Percentiles rank a stretch among this genome's conserved stretches.
Conservation (phyloP, 2,113 vertebrate species). For the Sitta europaea region DNA sequence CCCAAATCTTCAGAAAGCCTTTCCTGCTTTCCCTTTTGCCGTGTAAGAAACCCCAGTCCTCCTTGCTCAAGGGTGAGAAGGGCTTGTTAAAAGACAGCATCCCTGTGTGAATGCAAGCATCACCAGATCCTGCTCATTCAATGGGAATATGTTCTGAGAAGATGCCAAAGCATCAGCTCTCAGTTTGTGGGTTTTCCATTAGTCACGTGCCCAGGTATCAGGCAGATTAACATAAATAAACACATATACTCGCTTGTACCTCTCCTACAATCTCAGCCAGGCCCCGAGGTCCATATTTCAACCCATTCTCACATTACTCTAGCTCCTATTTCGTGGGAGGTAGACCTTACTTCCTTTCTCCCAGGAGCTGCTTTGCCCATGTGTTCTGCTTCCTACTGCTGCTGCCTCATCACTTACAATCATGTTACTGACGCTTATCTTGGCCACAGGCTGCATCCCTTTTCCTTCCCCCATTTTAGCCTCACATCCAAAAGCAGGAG, state of each 20-base stretch:
- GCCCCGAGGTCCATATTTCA: background rate
- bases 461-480: background rate
- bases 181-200: background rate
- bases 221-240: background rate
- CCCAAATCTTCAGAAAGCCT: background rate
- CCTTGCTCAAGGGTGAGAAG: background rate
- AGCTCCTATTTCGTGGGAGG: background rate
- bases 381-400: background rate
- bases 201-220: background rate
- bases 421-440: background rate
- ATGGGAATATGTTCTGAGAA: fast-evolving
- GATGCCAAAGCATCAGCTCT: background rate
- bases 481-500: background rate
- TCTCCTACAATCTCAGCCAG: background rate
- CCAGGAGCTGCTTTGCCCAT: background rate
- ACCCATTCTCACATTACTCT: background rate
- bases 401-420: background rate
- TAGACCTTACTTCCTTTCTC: background rate
- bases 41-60: background rate
- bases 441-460: background rate
- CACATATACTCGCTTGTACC: background rate
- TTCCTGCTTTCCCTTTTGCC: background rate
- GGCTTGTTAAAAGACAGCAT: background rate
- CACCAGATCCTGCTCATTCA: background rate
- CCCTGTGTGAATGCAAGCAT: background rate